Evolutionary conservation across 2,888 invertebrate genomes (phyloP), one percentile per base, ranked within the genome.

Genomic region (Itoplectis maculator): DNA sequence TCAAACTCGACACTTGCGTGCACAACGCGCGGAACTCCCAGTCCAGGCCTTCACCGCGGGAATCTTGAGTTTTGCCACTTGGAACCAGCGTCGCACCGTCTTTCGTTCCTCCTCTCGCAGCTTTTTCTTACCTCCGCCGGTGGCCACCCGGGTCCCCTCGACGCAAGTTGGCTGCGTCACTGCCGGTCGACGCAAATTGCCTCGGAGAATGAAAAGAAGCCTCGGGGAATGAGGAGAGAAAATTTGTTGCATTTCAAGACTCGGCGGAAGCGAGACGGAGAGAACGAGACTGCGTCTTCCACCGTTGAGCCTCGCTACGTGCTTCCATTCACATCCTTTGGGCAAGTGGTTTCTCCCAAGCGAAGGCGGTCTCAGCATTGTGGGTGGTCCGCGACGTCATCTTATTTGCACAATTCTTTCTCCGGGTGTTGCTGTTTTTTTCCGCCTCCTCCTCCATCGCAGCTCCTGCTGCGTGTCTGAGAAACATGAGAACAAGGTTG

Each of bases 321-420:
- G 77, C 70, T 74, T 45, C 56, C 56, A 69, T 78, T 73, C 45
- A 72, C 73, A 76, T 72, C 47, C 42, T 59, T 59, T 11, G 56
- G 35, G 40, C 61, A 49, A 72, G 59, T 20, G 40, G 49, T 68
- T 37, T 20, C 29, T 29, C 29, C 29, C 11, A 69, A 56, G n/a
- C 35, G 47, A 63, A 79, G 23, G 42, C 59, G 37, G 51, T 51
- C 13, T 35, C 20, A 23, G 11, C 73, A 65, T 81, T 66, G 42
- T n/a, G 42, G 20, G n/a, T 65, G 49, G 40, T 59, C 68, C 35
- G 56, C 40, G 18, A 68, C 63, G 45, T 49, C 35, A 18, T 18
- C 13, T 15, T 40, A 9, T 13, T 49, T 54, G 20, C 35, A n/a
- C n/a, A 18, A 1, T 15, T 13, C 7, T 42, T 70, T n/a, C 29